Conservation (phyloP, 1,140 invertebrate species). For the Propsilocerus akamusi region DNA sequence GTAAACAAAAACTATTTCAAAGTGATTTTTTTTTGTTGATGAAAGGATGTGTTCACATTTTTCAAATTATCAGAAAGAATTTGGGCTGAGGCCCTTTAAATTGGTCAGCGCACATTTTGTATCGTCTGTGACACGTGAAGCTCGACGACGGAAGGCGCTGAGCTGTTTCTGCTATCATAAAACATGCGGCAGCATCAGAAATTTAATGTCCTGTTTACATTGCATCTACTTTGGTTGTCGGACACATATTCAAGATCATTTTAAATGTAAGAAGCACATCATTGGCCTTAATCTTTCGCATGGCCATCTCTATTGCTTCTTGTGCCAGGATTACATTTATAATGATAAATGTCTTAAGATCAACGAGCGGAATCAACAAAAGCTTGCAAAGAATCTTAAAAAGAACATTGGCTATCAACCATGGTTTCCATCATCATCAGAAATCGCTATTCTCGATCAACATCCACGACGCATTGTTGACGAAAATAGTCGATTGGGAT, state of each 20-base stretch:
- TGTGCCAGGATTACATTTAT: constrained; percentile 85
- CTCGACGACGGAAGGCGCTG: neutral
- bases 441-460: constrained; percentile 45
- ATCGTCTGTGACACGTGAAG: neutral
- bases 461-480: constrained; percentile 66
- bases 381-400: constrained; percentile 41
- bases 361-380: constrained; percentile 29
- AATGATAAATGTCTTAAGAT: constrained; percentile 48
- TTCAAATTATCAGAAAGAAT: neutral
- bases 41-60: neutral
- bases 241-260: constrained; percentile 73
- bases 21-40: too few relatives aligned
- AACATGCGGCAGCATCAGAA: constrained; percentile 50
- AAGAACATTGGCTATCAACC: constrained; percentile 49
- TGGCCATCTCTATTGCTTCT: constrained; percentile 79
- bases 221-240: constrained; percentile 88
- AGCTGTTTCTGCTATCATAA: neutral
- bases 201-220: constrained; percentile 74
- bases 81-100: neutral
- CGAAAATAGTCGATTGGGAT: constrained; percentile 38
- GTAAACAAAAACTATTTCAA: too few relatives aligned
- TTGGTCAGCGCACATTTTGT: neutral
- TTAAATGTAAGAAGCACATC: constrained; percentile 57
- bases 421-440: constrained; percentile 62
- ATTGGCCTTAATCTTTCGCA: constrained; percentile 73